Evolutionary conservation across 2,888 invertebrate genomes (phyloP).

Genomic region (Trichopoda pennipes): DNA sequence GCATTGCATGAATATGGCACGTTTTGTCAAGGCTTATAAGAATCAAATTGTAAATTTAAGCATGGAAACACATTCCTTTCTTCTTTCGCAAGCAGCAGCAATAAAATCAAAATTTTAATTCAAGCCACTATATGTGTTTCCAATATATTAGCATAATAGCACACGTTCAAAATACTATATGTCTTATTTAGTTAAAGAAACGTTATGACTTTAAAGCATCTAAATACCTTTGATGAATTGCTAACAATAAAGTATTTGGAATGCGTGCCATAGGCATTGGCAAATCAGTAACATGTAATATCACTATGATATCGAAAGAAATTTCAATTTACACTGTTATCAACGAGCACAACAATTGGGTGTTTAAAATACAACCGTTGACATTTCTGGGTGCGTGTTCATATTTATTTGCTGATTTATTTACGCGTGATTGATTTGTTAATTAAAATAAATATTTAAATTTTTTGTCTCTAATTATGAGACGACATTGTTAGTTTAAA

Average conservation of each 20-base stretch:
- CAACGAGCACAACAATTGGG: background rate
- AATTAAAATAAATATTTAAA: conserved; percentile 30
- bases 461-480: conserved; percentile 29
- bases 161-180: no score
- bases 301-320: background rate
- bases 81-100: no score
- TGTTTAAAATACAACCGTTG: background rate
- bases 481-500: conserved; percentile 45
- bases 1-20: no score
- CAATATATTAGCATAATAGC: no score
- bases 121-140: no score
- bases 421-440: conserved; percentile 59
- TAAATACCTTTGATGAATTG: no score
- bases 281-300: background rate
- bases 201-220: no score
- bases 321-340: background rate
- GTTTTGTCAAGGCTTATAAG: no score
- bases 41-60: no score
- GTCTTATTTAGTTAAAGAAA: no score
- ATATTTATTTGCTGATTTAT: conserved; percentile 34
- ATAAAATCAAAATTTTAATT: no score
- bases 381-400: conserved; percentile 13
- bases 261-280: background rate
- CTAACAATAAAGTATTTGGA: background rate
- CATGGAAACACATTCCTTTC: no score